Base-by-base conservation (phyloP, 2,888 invertebrate genomes). In the Rhingia campestris region DNA sequence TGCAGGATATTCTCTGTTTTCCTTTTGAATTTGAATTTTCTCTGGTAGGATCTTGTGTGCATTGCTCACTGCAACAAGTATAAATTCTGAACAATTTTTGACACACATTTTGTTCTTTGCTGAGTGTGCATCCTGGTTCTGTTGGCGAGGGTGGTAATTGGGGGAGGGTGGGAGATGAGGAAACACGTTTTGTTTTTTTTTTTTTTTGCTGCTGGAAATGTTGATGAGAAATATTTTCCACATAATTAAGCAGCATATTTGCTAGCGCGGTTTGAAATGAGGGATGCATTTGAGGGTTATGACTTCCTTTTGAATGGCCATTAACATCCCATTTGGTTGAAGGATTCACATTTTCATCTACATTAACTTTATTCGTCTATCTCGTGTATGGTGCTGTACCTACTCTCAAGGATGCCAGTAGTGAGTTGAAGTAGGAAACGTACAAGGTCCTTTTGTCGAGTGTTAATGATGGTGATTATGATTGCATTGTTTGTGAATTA, bases 161-260 rank as follows among this genome's bases (percentile, higher is more conserved):
- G 41, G 30, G 12, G 41, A 10, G 30, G 30, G 12, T 22, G 4
- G 30, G 35, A 35, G 7, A 33, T 14, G 47, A 49, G 51, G 37
- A 63, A 35, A 59, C 58, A 14, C 30, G n/a, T 43, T 51, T 41
- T n/a, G 51, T 14, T 69, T 32, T 35, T 59, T 45, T 37, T 35
- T 61, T 49, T 39, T 14, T 45, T 2, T 22, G 7, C 5, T 35
- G 2, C 3, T 10, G 30, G 30, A 49, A 70, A 73, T 82, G 82
- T 79, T 79, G 80, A 84, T 84, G 84, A 75, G 80, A 80, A 84
- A 70, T 84, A 75, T 84, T 80, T 84, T 80, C 74, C 70, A 75
- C 84, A 84, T 80, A 84, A 84, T 84, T 84, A 84, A 74, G 70
- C 84, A 74, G 84, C 70, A 66, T 79, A 79, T 74, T 64, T 79